Evolutionary conservation across 2,113 vertebrate species (phyloP).

Genomic region (Ancistrus triradiatus): DNA sequence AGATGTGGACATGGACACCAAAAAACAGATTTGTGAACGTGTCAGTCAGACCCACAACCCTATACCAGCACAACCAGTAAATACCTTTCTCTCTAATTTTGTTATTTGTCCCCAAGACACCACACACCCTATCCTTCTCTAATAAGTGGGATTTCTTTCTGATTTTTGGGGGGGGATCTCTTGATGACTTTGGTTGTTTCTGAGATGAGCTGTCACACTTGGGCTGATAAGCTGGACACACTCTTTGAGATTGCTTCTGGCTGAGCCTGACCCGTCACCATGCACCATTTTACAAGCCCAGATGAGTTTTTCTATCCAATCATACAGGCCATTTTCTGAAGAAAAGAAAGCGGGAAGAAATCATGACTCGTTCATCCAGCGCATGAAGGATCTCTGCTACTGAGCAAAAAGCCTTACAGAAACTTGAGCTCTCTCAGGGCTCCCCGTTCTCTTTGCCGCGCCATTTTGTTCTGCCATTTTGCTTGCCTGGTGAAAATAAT

Average conservation of each 20-base stretch:
- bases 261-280: conserved; percentile 25
- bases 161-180: neutral
- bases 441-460: neutral
- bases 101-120: neutral
- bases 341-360: conserved; percentile 21
- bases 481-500: neutral
- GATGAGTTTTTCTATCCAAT: conserved; percentile 39
- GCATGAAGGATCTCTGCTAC: conserved; percentile 1
- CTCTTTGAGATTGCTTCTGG: conserved; percentile 34
- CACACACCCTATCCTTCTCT: neutral
- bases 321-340: conserved; percentile 32
- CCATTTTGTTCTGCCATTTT: neutral
- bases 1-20: too few relatives aligned
- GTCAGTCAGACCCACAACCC: too few relatives aligned
- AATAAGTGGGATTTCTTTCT: conserved; percentile 5
- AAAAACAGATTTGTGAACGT: too few relatives aligned
- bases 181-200: conserved; percentile 39
- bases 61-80: too few relatives aligned
- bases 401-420: neutral
- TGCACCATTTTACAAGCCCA: conserved; percentile 17
- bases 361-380: conserved; percentile 14
- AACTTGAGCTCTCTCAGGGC: neutral
- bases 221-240: conserved; percentile 22
- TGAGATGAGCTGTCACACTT: conserved; percentile 23
- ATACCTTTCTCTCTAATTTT: neutral